Conservation (phyloP, 2,888 invertebrate species). For the Bhutanitis thaidina region DNA sequence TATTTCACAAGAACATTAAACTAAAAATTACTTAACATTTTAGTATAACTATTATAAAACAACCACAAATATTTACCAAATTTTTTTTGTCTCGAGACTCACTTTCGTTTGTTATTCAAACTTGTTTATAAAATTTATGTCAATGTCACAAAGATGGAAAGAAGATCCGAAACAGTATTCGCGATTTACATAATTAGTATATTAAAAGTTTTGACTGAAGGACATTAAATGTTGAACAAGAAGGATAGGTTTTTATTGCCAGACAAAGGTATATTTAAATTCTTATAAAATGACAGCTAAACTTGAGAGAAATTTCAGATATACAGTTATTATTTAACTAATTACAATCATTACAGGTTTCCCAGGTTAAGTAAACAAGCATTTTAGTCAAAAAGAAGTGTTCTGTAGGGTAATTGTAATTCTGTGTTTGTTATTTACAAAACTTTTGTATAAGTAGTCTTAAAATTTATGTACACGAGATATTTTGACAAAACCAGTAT, state of each 20-base stretch:
- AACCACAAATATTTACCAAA: neutral
- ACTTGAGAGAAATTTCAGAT: neutral
- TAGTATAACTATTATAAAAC: neutral
- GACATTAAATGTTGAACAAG: slow-evolving; percentile 10
- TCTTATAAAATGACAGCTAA: neutral
- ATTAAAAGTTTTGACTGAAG: slow-evolving; percentile 15
- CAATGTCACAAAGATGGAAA: slow-evolving; percentile 63
- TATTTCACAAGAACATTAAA: no score
- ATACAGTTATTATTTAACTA: neutral
- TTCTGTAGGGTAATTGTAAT: no score
- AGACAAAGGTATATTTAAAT: neutral
- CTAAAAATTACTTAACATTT: neutral
- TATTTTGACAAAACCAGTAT: slow-evolving; percentile 12
- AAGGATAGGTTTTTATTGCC: slow-evolving; percentile 12
- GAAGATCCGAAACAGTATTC: slow-evolving; percentile 40
- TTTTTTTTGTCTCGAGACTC: slow-evolving; percentile 41
- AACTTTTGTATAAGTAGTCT: neutral
- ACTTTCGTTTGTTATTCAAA: slow-evolving; percentile 56
- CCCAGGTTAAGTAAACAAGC: no score
- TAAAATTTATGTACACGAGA: slow-evolving; percentile 1
- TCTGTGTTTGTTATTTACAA: no score
- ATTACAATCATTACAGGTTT: no score
- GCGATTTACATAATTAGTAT: slow-evolving; percentile 30
- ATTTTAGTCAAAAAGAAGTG: no score
- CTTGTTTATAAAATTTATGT: slow-evolving; percentile 63